Conservation (phyloP, 2,888 invertebrate genomes). For the Amorpha juglandis region DNA sequence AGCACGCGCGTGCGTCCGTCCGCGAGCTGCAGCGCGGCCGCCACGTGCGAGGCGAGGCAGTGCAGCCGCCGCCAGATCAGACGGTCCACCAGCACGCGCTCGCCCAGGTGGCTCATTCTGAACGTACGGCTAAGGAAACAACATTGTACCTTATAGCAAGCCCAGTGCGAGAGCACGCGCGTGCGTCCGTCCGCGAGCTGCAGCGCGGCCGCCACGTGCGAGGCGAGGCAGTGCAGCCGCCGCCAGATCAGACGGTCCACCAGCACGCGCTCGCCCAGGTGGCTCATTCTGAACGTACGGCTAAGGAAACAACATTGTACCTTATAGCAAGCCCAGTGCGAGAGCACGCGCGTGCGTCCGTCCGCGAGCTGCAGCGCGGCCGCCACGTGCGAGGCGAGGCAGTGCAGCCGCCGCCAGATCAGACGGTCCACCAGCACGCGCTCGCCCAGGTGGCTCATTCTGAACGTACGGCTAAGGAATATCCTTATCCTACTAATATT, state of each 20-base stretch:
- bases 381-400: slow-evolving; percentile 94
- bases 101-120: slow-evolving; percentile 86
- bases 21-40: slow-evolving; percentile 93
- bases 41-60: slow-evolving; percentile 94
- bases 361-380: slow-evolving; percentile 94
- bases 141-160: slow-evolving; percentile 96
- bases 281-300: slow-evolving; percentile 66
- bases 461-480: slow-evolving; percentile 41
- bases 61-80: slow-evolving; percentile 95
- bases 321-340: slow-evolving; percentile 99
- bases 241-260: slow-evolving; percentile 94
- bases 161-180: slow-evolving; percentile 97
- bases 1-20: slow-evolving; percentile 94
- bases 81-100: slow-evolving; percentile 92
- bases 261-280: slow-evolving; percentile 89
- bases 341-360: slow-evolving; percentile 93
- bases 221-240: slow-evolving; percentile 94
- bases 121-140: slow-evolving; percentile 33
- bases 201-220: slow-evolving; percentile 94
- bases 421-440: slow-evolving; percentile 93
- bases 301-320: slow-evolving; percentile 82
- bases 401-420: slow-evolving; percentile 94
- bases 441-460: slow-evolving; percentile 87
- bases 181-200: slow-evolving; percentile 94
- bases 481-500: neutral